These are phyloP conservation scores for Scaptomyza hsui DNA, from an alignment of 1,140 invertebrate species.

Conservation along the genomic window DNA sequence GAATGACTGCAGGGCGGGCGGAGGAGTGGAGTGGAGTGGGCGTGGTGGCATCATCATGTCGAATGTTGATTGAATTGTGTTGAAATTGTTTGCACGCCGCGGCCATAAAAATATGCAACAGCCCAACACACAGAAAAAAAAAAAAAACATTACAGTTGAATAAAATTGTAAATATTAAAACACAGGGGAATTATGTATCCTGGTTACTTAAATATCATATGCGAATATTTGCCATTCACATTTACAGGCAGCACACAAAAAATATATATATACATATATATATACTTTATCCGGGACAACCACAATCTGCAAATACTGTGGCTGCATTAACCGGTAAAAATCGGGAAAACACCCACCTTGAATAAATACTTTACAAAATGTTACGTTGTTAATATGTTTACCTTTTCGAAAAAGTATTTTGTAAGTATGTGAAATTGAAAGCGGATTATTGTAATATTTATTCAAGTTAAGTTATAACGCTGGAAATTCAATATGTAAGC, in stretches of 20 bases:
- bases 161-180: conserved; percentile 68
- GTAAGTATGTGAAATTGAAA: not conserved
- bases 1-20: conserved; percentile 83
- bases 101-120: conserved; percentile 67
- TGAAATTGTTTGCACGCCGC: conserved; percentile 74
- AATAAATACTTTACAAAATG: not conserved
- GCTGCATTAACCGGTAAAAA: not conserved
- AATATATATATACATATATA: no score
- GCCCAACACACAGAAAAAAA: not conserved
- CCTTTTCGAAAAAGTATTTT: no score
- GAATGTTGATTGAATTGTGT: conserved; percentile 80
- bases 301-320: conserved; percentile 23
- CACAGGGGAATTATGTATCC: conserved; percentile 68
- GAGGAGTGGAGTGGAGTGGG: not conserved
- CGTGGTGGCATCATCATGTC: conserved; percentile 63
- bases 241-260: not conserved
- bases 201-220: conserved; percentile 73
- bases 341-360: not conserved
- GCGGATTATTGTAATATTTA: not conserved
- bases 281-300: not conserved
- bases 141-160: conserved; percentile 31
- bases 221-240: conserved; percentile 53
- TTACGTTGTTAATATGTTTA: not conserved
- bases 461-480: not conserved
- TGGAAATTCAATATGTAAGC: not conserved